Evolutionary conservation across 1,140 invertebrate genomes (phyloP).

Genomic region (Hycleus cichorii): DNA sequence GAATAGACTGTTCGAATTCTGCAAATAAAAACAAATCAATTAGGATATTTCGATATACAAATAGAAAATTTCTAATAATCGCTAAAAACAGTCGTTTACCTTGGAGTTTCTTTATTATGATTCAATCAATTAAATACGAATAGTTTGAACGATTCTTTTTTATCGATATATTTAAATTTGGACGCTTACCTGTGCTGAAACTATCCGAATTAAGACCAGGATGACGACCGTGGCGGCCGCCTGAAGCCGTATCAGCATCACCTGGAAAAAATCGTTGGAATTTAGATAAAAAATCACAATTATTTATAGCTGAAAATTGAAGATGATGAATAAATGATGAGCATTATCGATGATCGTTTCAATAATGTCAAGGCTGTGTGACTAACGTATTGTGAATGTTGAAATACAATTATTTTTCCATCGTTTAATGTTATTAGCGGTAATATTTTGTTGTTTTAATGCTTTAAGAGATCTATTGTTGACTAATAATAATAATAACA

Average conservation of each 20-base stretch:
- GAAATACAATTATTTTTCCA: neutral
- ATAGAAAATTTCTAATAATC: neutral
- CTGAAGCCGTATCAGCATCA: slow-evolving; percentile 31
- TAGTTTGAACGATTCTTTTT: neutral
- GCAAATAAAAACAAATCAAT: neutral
- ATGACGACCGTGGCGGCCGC: slow-evolving; percentile 30
- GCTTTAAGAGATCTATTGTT: no score
- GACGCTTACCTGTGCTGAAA: slow-evolving; percentile 20
- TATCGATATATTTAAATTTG: no score
- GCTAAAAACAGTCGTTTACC: neutral
- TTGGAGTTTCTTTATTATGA: neutral
- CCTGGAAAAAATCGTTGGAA: slow-evolving; percentile 19
- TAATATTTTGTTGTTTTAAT: no score
- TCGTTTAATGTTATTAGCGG: neutral
- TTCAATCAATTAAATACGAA: neutral
- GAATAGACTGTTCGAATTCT: slow-evolving; percentile 28
- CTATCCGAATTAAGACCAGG: slow-evolving; percentile 15
- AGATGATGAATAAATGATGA: neutral
- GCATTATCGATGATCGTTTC: slow-evolving; percentile 1
- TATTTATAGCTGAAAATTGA: neutral
- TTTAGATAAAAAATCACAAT: neutral
- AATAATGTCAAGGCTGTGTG: neutral
- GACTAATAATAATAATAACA: no score
- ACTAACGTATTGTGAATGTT: neutral
- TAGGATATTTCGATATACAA: no score